These are phyloP conservation scores for Digitonthophagus gazella DNA, from an alignment of 2,888 invertebrate species.

Conservation along the genomic window DNA sequence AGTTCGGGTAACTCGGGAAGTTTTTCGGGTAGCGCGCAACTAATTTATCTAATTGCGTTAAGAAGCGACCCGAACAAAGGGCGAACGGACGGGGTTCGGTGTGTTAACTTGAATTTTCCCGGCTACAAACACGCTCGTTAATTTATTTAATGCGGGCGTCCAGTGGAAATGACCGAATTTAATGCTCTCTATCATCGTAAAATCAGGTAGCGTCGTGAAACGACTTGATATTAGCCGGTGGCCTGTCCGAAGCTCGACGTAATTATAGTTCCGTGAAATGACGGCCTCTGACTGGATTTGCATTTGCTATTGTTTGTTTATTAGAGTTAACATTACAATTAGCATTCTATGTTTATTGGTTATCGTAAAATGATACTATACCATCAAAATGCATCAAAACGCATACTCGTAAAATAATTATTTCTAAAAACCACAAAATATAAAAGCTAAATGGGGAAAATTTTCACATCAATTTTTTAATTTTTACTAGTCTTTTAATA, in stretches of 20 bases:
- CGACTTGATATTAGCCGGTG: conserved; percentile 39
- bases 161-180: conserved; percentile 38
- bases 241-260: conserved; percentile 38
- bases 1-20: neutral
- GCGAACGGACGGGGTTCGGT: neutral
- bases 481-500: too few species aligned
- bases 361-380: neutral
- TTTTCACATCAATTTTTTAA: too few species aligned
- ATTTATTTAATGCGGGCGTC: conserved; percentile 42
- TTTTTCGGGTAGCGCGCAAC: neutral
- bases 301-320: conserved; percentile 31
- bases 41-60: neutral
- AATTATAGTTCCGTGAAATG: conserved; percentile 39
- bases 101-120: conserved; percentile 37
- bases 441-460: too few species aligned
- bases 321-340: conserved; percentile 10
- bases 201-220: conserved; percentile 43
- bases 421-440: too few species aligned
- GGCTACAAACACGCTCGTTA: conserved; percentile 40
- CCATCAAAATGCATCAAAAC: too few species aligned
- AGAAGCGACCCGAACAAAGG: neutral
- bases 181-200: conserved; percentile 42
- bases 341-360: neutral
- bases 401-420: neutral
- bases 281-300: conserved; percentile 32